These are phyloP conservation scores for Apis dorsata DNA, from an alignment of 1,140 invertebrate genomes.

Conservation along the genomic window DNA sequence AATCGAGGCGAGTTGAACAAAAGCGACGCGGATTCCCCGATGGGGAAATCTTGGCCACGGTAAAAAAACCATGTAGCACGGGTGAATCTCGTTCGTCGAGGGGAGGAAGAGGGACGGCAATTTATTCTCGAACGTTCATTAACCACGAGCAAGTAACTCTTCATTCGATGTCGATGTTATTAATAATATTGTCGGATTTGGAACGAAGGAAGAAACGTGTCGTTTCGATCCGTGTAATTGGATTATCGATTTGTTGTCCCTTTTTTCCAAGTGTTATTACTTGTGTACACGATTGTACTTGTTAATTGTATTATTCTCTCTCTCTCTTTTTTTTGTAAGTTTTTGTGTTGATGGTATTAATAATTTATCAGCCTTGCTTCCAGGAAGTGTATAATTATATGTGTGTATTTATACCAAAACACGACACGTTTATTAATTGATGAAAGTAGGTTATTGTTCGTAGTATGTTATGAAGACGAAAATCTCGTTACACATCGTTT, in stretches of 20 bases:
- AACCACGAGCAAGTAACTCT: slow-evolving; percentile 23
- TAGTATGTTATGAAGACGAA: no score
- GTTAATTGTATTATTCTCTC: no score
- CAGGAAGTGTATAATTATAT: neutral
- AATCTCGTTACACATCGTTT: no score
- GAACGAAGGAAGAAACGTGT: neutral
- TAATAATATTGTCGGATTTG: slow-evolving; percentile 48
- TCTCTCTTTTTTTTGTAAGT: no score
- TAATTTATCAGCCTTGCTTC: neutral
- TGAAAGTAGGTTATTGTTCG: no score
- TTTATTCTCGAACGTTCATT: slow-evolving; percentile 57
- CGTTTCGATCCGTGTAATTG: neutral
- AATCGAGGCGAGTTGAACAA: slow-evolving; percentile 8
- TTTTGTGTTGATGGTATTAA: neutral
- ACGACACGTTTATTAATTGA: no score
- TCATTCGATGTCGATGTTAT: slow-evolving; percentile 28
- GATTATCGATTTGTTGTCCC: no score
- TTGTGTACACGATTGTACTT: no score
- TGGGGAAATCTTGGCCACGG: neutral
- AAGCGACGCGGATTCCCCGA: slow-evolving; percentile 9
- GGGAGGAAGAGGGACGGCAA: slow-evolving; percentile 35
- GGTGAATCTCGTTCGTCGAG: slow-evolving; percentile 57
- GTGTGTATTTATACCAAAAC: no score
- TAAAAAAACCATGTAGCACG: slow-evolving; percentile 23
- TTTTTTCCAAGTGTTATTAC: no score